Evolutionary conservation across 2,888 invertebrate genomes (phyloP).

Genomic region (Teleiodes luculella): DNA sequence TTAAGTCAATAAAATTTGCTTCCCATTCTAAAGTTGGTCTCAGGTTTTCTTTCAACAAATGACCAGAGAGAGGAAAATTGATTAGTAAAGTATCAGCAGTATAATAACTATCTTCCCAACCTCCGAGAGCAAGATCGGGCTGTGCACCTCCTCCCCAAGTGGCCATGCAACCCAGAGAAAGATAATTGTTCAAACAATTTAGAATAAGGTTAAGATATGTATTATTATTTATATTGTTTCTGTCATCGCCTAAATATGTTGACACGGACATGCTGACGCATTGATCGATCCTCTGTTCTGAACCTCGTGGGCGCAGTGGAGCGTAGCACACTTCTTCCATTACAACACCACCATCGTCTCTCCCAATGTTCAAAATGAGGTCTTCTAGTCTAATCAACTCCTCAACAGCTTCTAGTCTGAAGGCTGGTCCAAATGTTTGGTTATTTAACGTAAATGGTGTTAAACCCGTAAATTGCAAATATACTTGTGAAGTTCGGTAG

Average conservation of each 20-base stretch:
- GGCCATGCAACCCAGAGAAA: slow-evolving; percentile 82
- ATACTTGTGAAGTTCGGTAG: slow-evolving; percentile 93
- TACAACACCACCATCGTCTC: slow-evolving; percentile 69
- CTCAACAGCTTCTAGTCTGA: slow-evolving; percentile 85
- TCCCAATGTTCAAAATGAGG: slow-evolving; percentile 80
- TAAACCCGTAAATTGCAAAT: slow-evolving; percentile 82
- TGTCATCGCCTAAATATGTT: slow-evolving; percentile 85
- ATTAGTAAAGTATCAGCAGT: slow-evolving; percentile 81
- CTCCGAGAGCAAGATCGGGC: slow-evolving; percentile 91
- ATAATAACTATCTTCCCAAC: slow-evolving; percentile 71
- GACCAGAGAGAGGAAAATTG: slow-evolving; percentile 88
- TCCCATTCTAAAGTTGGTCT: slow-evolving; percentile 87
- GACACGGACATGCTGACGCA: slow-evolving; percentile 91
- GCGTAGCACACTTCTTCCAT: slow-evolving; percentile 86
- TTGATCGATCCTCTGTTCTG: slow-evolving; percentile 70
- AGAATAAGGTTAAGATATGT: slow-evolving; percentile 60
- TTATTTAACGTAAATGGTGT: slow-evolving; percentile 56
- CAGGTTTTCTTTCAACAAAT: slow-evolving; percentile 77
- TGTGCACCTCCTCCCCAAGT: slow-evolving; percentile 93
- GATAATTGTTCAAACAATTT: slow-evolving; percentile 63
- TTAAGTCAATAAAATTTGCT: slow-evolving; percentile 81
- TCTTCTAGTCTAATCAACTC: slow-evolving; percentile 85
- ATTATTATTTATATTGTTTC: slow-evolving; percentile 65
- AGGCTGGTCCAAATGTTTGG: slow-evolving; percentile 87
- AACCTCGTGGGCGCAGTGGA: slow-evolving; percentile 84